Percentiles rank a stretch among this genome's conserved stretches.
Conservation (phyloP, 2,113 vertebrate genomes). For the Gallinago undulata region DNA sequence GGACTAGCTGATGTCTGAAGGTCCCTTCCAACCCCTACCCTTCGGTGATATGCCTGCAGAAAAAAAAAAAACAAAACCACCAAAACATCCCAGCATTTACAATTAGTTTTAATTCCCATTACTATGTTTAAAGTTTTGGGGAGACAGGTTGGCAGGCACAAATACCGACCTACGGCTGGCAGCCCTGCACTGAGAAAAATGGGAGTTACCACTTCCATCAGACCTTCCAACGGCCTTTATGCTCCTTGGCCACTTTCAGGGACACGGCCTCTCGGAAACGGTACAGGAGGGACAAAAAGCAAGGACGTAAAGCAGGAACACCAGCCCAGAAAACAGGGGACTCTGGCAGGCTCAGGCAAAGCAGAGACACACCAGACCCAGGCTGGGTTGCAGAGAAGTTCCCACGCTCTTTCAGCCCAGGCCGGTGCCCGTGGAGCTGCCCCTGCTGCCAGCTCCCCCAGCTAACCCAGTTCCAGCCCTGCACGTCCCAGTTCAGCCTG, state of each 20-base stretch:
- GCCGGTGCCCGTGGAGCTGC: rapidly evolving
- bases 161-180: neutral
- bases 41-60: neutral
- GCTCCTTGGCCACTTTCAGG: neutral
- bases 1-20: neutral
- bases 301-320: neutral
- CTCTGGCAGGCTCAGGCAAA: neutral
- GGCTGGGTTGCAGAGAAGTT: neutral
- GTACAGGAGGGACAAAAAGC: neutral
- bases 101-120: neutral
- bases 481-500: rapidly evolving
- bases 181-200: neutral
- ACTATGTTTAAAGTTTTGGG: neutral
- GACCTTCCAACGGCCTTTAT: neutral
- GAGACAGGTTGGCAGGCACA: neutral
- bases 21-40: neutral
- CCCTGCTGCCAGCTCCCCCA: neutral
- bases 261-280: rapidly evolving
- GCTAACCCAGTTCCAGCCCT: neutral
- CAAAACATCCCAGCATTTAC: neutral
- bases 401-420: neutral
- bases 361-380: neutral
- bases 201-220: neutral
- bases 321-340: neutral
- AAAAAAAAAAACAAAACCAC: too few species aligned